A percentile compares a stretch with the other conserved stretches of the same genome.
Evolutionary conservation across 1,140 invertebrate species (phyloP).

Genomic region (Lerema accius): DNA sequence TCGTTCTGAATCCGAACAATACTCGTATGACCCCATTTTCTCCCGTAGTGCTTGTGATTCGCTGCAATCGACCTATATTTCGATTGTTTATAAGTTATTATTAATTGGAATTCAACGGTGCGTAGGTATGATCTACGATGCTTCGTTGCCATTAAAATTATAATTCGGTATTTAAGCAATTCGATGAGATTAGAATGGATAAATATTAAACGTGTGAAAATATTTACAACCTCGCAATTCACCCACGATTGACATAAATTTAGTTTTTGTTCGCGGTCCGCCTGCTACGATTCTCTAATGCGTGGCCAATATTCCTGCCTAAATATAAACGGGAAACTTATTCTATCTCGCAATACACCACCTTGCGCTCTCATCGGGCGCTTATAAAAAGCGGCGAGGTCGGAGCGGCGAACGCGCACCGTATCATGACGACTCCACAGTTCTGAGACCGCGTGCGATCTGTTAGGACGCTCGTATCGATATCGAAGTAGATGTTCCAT

Average conservation of each 20-base stretch:
- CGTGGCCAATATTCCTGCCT: slow-evolving; percentile 51
- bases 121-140: neutral
- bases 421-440: slow-evolving; percentile 49
- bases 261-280: slow-evolving; percentile 3
- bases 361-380: slow-evolving; percentile 74
- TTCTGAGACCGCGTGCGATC: slow-evolving; percentile 67
- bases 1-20: slow-evolving; percentile 59
- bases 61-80: slow-evolving; percentile 59
- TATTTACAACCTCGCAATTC: slow-evolving; percentile 29
- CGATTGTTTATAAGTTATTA: slow-evolving; percentile 50
- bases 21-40: slow-evolving; percentile 61
- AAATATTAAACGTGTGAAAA: neutral
- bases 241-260: slow-evolving; percentile 18
- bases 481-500: slow-evolving; percentile 63
- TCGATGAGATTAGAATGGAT: neutral
- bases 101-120: slow-evolving; percentile 5
- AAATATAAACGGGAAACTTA: slow-evolving; percentile 73
- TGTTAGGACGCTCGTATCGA: slow-evolving; percentile 67
- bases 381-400: slow-evolving; percentile 81
- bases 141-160: neutral
- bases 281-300: slow-evolving; percentile 32
- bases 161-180: neutral
- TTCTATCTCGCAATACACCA: slow-evolving; percentile 60
- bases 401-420: slow-evolving; percentile 54
- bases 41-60: slow-evolving; percentile 50